These are phyloP conservation scores for Acanthopagrus latus DNA, from an alignment of 2,797 vertebrate species.

Conservation along the genomic window DNA sequence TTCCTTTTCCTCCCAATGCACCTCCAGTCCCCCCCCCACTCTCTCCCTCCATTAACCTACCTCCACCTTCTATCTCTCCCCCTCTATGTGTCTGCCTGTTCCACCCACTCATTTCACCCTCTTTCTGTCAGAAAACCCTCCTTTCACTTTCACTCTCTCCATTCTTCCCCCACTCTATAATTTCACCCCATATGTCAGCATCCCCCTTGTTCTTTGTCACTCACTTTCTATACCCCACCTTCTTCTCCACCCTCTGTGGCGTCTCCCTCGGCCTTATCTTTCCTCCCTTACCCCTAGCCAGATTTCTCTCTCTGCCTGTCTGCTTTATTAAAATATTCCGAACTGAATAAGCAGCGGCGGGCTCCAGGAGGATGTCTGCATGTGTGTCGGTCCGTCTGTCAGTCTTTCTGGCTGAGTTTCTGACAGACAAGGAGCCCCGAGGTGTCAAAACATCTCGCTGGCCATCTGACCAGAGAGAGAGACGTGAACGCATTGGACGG, in stretches of 20 bases:
- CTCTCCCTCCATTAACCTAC: conserved; percentile 78
- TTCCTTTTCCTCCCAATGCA: conserved; percentile 66
- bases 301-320: conserved; percentile 76
- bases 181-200: conserved; percentile 83
- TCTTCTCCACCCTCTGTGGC: conserved; percentile 65
- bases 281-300: conserved; percentile 62
- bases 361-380: conserved; percentile 70
- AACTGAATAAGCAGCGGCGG: conserved; percentile 76
- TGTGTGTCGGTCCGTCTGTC: conserved; percentile 67
- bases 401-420: conserved; percentile 68
- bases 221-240: conserved; percentile 74
- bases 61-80: conserved; percentile 74
- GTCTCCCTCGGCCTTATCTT: conserved; percentile 74
- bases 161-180: conserved; percentile 79
- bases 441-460: conserved; percentile 67
- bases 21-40: conserved; percentile 49
- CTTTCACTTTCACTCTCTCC: conserved; percentile 76
- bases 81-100: conserved; percentile 68
- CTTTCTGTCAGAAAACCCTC: conserved; percentile 80
- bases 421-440: conserved; percentile 71
- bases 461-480: conserved; percentile 68
- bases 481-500: conserved; percentile 42
- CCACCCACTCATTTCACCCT: conserved; percentile 80
- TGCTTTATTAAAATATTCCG: conserved; percentile 84
- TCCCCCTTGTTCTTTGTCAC: conserved; percentile 82